Evolutionary conservation across 2,797 vertebrate genomes (phyloP), one percentile per base, ranked within the genome.

Genomic region (Sebastes hubbsi): DNA sequence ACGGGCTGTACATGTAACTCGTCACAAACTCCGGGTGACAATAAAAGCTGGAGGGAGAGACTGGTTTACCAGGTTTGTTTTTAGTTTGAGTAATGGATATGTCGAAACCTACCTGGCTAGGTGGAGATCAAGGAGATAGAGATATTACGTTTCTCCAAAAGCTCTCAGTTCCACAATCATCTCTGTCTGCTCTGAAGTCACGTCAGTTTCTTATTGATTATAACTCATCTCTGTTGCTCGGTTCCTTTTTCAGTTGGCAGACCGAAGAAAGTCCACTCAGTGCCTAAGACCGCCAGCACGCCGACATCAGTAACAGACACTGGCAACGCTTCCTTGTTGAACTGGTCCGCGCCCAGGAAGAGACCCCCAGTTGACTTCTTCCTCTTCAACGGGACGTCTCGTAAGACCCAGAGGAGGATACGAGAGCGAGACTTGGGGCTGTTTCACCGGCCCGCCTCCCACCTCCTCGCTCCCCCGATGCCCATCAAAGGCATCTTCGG

Each of bases 291-390:
- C 8, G 32, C 77, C 71, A 63, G 82, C 82, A 38, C 68, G 1
- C 61, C 83, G 0, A 72, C 90, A 25, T 81, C 92, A 32, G 71
- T 71, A 54, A 75, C 88, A 11, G 87, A 92, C 34, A 59, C 95
- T 77, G 88, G 93, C 70, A 93, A 91, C 85, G 83, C 93, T 13
- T 95, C 97, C 24, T 90, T 97, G 91, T 91, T 97, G 79, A 96
- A 95, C 91, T 98, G 98, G 97, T 96, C 97, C 0, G 87, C 95
- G 0, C 96, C 93, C 56, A 97, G 95, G 93, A 96, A 97, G 86
- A 98, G 96, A 87, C 95, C 95, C 0, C 94, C 95, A 0, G 93
- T 95, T 80, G 98, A 97, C 95, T 96, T 98, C 89, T 99, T 99
- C 93, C 98, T 98, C 85, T 96, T 98, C 79, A 98, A 98, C 1